Evolutionary conservation across 1,140 invertebrate genomes (phyloP).

Genomic region (Musca domestica): DNA sequence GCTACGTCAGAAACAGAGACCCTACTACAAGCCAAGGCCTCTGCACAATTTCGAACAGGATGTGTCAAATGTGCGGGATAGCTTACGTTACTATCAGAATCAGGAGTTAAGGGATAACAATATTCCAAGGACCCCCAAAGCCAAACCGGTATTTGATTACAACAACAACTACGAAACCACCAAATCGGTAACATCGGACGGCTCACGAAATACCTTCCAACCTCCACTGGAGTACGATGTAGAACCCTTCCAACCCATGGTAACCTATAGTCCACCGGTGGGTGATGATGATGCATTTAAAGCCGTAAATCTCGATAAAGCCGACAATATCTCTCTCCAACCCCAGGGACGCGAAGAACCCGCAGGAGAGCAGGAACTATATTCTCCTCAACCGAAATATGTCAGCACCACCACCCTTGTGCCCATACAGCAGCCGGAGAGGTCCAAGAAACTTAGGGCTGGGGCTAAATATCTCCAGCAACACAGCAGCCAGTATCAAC

Average conservation of each 20-base stretch:
- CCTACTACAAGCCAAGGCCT: constrained; percentile 35
- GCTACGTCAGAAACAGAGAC: constrained; percentile 55
- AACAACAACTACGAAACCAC: constrained; percentile 61
- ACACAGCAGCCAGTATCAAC: constrained; percentile 20
- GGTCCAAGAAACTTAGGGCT: constrained; percentile 17
- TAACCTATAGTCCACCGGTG: constrained; percentile 63
- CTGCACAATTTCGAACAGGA: constrained; percentile 56
- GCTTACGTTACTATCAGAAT: constrained; percentile 54
- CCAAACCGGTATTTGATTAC: constrained; percentile 63
- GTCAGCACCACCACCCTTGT: constrained; percentile 26
- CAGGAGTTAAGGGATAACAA: constrained; percentile 42
- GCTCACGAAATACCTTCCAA: constrained; percentile 47
- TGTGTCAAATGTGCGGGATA: constrained; percentile 58
- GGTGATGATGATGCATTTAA: constrained; percentile 59
- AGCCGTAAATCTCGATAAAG: constrained; percentile 50
- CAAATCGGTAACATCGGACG: constrained; percentile 40
- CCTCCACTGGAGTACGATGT: constrained; percentile 58
- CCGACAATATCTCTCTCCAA: background rate
- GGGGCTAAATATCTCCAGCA: constrained; percentile 26
- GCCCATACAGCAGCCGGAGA: constrained; percentile 12
- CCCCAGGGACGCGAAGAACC: background rate
- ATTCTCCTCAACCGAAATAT: constrained; percentile 31
- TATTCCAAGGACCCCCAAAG: constrained; percentile 43
- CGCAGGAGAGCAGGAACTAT: background rate
- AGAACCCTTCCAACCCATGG: constrained; percentile 61